phyloP scores from a whole-genome alignment of 2,797 vertebrate genomes.

The Zonotrichia albicollis region DNA sequence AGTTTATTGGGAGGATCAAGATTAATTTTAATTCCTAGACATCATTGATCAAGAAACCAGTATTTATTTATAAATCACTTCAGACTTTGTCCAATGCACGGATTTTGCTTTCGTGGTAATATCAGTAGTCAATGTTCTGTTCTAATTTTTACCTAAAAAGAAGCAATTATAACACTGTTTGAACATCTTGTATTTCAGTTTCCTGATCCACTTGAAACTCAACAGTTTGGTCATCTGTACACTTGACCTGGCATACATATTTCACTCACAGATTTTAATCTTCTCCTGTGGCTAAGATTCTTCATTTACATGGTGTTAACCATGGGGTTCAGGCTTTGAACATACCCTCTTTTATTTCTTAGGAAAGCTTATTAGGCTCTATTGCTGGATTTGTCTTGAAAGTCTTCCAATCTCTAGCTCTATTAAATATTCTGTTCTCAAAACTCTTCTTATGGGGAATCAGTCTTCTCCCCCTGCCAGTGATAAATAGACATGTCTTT shows the following conservation, averaged over 20 bases:
- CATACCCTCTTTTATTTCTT: background rate
- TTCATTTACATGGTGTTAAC: background rate
- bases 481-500: background rate
- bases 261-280: background rate
- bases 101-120: background rate
- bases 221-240: background rate
- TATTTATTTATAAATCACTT: background rate
- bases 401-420: background rate
- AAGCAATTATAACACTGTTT: background rate
- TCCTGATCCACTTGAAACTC: background rate
- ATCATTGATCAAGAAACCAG: background rate
- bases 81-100: background rate
- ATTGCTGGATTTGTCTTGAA: background rate
- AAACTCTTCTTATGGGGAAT: background rate
- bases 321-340: background rate
- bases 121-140: background rate
- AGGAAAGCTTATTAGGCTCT: background rate
- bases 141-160: background rate
- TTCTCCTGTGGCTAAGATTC: background rate
- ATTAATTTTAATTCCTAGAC: slow-evolving; percentile 11
- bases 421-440: background rate
- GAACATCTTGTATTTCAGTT: background rate
- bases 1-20: background rate
- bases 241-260: background rate
- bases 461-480: background rate